Evolutionary conservation across 1,140 invertebrate genomes (phyloP).

Genomic region (Drosophila sucinea): DNA sequence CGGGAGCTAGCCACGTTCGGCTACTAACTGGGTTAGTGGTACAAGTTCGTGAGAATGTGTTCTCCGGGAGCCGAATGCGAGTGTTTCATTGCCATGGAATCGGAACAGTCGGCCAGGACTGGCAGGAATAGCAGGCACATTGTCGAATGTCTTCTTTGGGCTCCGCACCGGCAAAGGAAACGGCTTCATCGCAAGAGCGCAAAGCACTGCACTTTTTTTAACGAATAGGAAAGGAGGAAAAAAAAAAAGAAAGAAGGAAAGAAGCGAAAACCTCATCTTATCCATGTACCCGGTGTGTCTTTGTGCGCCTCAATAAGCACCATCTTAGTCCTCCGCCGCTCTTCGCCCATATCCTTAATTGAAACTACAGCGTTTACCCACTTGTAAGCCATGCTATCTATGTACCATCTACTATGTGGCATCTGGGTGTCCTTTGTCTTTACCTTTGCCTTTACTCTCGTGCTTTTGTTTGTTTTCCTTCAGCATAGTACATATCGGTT

Average conservation of each 20-base stretch:
- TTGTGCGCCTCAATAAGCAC: slow-evolving; percentile 6
- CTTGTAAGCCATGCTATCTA: slow-evolving; percentile 64
- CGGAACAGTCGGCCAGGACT: slow-evolving; percentile 33
- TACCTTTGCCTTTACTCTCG: slow-evolving; percentile 51
- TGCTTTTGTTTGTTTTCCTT: slow-evolving; percentile 68
- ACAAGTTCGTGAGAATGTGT: slow-evolving; percentile 63
- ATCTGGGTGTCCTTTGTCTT: slow-evolving; percentile 32
- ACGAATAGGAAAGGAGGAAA: neutral
- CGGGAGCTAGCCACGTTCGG: neutral
- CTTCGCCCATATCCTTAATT: slow-evolving; percentile 58
- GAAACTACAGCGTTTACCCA: slow-evolving; percentile 68
- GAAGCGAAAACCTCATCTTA: slow-evolving; percentile 10
- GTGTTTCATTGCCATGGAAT: slow-evolving; percentile 10
- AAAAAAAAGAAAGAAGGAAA: neutral
- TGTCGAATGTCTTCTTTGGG: slow-evolving; percentile 6
- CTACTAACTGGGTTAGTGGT: slow-evolving; percentile 82
- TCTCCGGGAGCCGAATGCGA: slow-evolving; percentile 26
- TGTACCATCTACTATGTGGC: slow-evolving; percentile 24
- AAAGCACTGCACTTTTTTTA: slow-evolving; percentile 2
- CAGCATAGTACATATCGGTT: slow-evolving; percentile 29
- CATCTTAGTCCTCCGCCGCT: slow-evolving; percentile 27
- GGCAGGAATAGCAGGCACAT: neutral
- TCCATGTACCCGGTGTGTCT: slow-evolving; percentile 12
- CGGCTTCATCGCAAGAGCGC: neutral
- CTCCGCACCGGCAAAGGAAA: slow-evolving; percentile 7